phyloP scores from a whole-genome alignment of 2,113 vertebrate genomes.

The Corvus cornix region DNA sequence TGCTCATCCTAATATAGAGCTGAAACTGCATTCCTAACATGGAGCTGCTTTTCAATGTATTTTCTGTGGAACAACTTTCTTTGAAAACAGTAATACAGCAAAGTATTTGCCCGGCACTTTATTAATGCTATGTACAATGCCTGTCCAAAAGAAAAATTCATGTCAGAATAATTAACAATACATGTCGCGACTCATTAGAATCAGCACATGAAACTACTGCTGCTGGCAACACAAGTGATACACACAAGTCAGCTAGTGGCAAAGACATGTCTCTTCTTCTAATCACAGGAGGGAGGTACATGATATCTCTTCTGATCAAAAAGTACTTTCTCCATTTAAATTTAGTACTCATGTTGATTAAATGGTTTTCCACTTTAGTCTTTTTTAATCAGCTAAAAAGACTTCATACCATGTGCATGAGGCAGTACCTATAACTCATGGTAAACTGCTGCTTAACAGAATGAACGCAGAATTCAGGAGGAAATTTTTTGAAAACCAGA shows the following conservation, averaged over 20 bases:
- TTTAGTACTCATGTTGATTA: constrained; percentile 42
- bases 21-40: neutral
- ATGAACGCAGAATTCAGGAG: neutral
- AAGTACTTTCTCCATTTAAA: constrained; percentile 45
- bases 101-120: neutral
- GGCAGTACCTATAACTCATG: neutral
- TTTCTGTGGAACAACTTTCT: neutral
- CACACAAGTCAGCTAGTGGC: constrained; percentile 51
- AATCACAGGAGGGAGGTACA: neutral
- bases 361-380: constrained; percentile 9
- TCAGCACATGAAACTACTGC: constrained; percentile 42
- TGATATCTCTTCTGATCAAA: constrained; percentile 9
- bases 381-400: constrained; percentile 29
- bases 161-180: constrained; percentile 72
- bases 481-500: neutral
- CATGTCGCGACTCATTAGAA: constrained; percentile 63
- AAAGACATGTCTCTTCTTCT: constrained; percentile 55
- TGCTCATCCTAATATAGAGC: neutral
- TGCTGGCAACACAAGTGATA: constrained; percentile 48
- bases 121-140: neutral
- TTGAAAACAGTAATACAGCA: neutral
- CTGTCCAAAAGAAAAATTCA: constrained; percentile 43
- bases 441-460: neutral
- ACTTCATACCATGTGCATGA: neutral
- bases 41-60: neutral